phyloP scores from a whole-genome alignment of 1,140 invertebrate genomes.

The Drosophila ficusphila region DNA sequence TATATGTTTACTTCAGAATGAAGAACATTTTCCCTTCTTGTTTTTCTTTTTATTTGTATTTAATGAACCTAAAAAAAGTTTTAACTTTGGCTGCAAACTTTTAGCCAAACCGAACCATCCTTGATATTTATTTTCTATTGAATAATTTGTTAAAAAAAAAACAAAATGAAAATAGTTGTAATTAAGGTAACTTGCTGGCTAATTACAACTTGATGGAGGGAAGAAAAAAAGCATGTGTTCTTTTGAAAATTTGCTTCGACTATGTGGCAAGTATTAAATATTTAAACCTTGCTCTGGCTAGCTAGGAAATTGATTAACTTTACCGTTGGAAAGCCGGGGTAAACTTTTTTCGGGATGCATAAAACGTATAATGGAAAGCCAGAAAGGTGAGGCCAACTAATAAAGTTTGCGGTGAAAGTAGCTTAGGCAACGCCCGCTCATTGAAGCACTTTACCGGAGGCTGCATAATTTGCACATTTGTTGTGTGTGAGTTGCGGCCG shows the following conservation, averaged over 20 bases:
- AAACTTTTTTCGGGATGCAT: conserved; percentile 37
- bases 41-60: neutral
- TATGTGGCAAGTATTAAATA: conserved; percentile 54
- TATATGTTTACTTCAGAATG: too few species aligned
- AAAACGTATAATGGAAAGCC: conserved; percentile 57
- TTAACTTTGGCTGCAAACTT: neutral
- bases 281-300: conserved; percentile 54
- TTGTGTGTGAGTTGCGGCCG: conserved; percentile 37
- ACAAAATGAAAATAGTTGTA: neutral
- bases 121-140: neutral
- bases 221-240: neutral
- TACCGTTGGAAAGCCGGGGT: conserved; percentile 34
- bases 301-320: conserved; percentile 67
- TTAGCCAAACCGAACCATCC: neutral
- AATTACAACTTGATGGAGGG: conserved; percentile 43
- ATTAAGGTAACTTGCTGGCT: conserved; percentile 33
- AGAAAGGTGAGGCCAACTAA: conserved; percentile 71
- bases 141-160: neutral
- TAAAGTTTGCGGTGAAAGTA: conserved; percentile 65
- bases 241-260: conserved; percentile 6
- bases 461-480: conserved; percentile 71
- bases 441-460: conserved; percentile 35
- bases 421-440: conserved; percentile 67
- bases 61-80: too few species aligned
- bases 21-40: neutral